These are phyloP conservation scores for Sebastes taczanowskii DNA, from an alignment of 2,797 vertebrate species.

Conservation along the genomic window DNA sequence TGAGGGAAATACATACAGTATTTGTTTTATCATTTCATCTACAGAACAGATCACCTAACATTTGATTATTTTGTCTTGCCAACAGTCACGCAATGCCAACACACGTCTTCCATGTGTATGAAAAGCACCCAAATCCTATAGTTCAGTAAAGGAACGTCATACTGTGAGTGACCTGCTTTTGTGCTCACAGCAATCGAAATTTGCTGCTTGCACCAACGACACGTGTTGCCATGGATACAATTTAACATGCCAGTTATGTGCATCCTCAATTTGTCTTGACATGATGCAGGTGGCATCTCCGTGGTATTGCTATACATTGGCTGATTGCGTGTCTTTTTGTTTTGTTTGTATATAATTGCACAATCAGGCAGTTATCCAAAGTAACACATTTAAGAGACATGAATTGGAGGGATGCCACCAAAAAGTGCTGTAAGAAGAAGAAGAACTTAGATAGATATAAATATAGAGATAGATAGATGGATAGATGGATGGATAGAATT, in stretches of 20 bases:
- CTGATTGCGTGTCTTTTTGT: not conserved
- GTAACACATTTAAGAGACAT: not conserved
- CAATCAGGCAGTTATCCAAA: not conserved
- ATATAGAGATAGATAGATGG: not conserved
- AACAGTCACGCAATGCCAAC: not conserved
- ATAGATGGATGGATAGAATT: no score
- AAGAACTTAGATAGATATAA: not conserved
- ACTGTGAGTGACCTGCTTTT: not conserved
- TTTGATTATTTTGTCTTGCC: not conserved
- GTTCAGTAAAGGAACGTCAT: not conserved
- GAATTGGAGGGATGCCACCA: not conserved
- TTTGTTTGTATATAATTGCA: not conserved
- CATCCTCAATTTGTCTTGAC: not conserved
- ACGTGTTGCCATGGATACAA: constrained; percentile 18
- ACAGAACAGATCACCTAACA: not conserved
- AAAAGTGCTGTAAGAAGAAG: not conserved
- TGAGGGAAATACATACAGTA: not conserved
- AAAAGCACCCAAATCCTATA: not conserved
- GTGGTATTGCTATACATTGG: not conserved
- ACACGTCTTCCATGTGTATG: not conserved
- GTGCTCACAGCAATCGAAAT: not conserved
- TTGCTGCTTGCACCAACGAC: not conserved
- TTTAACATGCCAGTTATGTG: constrained; percentile 1
- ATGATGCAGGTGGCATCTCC: not conserved
- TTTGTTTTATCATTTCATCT: not conserved